A percentile compares a stretch with the other conserved stretches of the same genome.
Evolutionary conservation across 1,140 invertebrate species (phyloP).

Genomic region (Glomeris maerens): DNA sequence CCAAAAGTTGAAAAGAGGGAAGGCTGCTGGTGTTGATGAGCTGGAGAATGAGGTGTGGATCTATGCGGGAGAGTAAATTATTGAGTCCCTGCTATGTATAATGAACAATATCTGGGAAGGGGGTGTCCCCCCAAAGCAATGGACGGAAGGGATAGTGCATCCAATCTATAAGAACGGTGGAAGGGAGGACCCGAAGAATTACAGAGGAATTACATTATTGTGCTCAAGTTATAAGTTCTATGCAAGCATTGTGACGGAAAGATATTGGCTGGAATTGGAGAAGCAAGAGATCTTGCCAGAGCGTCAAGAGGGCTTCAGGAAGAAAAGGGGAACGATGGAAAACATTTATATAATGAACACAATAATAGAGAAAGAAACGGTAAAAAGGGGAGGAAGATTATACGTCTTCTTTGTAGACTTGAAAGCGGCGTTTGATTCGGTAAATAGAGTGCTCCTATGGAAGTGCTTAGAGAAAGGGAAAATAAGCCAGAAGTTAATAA

Average conservation of each 20-base stretch:
- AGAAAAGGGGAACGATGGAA: background rate
- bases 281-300: background rate
- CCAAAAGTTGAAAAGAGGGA: too few species aligned
- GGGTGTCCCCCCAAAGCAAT: background rate
- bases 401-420: too few species aligned
- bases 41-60: too few species aligned
- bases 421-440: too few species aligned
- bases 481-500: background rate
- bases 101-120: background rate
- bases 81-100: background rate
- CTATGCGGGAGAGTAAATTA: background rate
- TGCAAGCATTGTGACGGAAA: background rate
- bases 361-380: too few species aligned
- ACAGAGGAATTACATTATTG: background rate
- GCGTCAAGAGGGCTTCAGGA: background rate
- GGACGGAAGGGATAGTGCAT: background rate
- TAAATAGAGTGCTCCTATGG: background rate
- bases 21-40: background rate
- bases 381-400: background rate
- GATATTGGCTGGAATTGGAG: background rate
- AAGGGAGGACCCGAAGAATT: background rate
- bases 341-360: background rate
- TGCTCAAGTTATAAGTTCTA: background rate
- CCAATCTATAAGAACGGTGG: background rate
- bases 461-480: too few species aligned